phyloP scores from a whole-genome alignment of 2,797 vertebrate species.

The Remorina albescens region DNA sequence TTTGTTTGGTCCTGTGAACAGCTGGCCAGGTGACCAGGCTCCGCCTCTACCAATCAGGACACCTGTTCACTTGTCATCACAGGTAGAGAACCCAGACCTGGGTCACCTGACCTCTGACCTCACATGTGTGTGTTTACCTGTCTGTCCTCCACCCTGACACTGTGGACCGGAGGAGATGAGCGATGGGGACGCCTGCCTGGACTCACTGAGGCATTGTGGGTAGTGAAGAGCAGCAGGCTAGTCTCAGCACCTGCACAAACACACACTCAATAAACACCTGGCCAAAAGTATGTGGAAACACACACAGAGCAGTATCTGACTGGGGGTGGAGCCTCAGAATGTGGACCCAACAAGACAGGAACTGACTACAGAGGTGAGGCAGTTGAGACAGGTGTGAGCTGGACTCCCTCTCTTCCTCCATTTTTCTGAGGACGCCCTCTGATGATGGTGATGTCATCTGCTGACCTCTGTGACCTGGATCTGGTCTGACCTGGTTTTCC shows the following conservation, averaged over 20 bases:
- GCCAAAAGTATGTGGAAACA: not conserved
- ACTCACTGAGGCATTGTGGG: slow-evolving; percentile 46
- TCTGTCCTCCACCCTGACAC: slow-evolving; percentile 77
- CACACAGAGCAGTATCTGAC: too few species aligned
- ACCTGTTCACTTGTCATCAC: too few species aligned
- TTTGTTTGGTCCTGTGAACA: too few species aligned
- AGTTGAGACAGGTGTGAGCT: slow-evolving; percentile 42
- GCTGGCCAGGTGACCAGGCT: too few species aligned
- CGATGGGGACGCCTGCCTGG: slow-evolving; percentile 14
- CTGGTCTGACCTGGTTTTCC: slow-evolving; percentile 18
- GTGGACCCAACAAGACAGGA: not conserved
- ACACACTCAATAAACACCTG: not conserved
- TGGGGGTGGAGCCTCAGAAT: too few species aligned
- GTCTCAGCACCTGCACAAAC: slow-evolving; percentile 35
- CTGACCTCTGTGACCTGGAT: not conserved
- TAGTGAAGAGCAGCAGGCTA: not conserved
- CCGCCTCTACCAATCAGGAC: too few species aligned
- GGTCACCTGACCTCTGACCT: too few species aligned
- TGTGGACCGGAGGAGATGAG: slow-evolving; percentile 76
- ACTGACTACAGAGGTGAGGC: slow-evolving; percentile 10
- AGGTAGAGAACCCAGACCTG: too few species aligned
- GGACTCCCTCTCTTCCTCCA: not conserved
- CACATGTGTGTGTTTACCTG: too few species aligned
- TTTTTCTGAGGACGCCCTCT: slow-evolving; percentile 14
- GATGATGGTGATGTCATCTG: not conserved